A percentile compares a stretch with the other conserved stretches of the same genome.
phyloP scores from a whole-genome alignment of 2,888 invertebrate species.

The Tolmerus cingulatus region DNA sequence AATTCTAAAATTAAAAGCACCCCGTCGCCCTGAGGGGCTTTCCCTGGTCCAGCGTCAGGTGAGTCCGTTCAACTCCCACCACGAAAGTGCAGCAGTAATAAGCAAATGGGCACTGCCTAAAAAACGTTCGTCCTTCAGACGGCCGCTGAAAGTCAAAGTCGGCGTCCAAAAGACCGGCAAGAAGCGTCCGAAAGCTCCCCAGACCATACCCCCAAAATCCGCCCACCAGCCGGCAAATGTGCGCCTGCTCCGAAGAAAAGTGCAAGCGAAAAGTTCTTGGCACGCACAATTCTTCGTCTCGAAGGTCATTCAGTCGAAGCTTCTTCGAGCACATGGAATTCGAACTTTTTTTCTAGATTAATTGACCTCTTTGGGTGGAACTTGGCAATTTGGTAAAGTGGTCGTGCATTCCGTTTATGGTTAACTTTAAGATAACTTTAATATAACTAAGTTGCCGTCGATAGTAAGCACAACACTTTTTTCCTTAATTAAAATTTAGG shows the following conservation, averaged over 20 bases:
- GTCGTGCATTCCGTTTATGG: background rate
- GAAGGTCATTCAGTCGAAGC: conserved; percentile 14
- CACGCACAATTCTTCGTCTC: background rate
- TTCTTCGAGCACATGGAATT: background rate
- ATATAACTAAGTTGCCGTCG: background rate
- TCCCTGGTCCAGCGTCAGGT: background rate
- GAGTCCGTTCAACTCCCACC: conserved; percentile 10
- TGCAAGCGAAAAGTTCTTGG: conserved; percentile 38
- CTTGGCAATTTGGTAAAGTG: background rate
- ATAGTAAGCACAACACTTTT: too few species aligned
- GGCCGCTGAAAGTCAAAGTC: conserved; percentile 51
- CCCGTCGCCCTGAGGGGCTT: background rate
- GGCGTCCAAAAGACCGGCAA: background rate
- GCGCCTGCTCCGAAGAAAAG: conserved; percentile 44
- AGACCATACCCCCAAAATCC: background rate
- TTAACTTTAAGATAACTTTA: too few species aligned
- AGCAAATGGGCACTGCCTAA: background rate
- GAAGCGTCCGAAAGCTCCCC: conserved; percentile 5
- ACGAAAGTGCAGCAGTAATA: background rate
- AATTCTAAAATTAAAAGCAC: background rate
- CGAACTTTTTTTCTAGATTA: background rate
- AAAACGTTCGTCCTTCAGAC: conserved; percentile 51
- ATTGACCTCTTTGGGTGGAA: background rate
- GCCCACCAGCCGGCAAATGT: background rate
- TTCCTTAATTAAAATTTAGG: background rate